A percentile compares a stretch with the other conserved stretches of the same genome.
Conservation (phyloP, 2,888 invertebrate genomes). For the Eupithecia subfuscata region DNA sequence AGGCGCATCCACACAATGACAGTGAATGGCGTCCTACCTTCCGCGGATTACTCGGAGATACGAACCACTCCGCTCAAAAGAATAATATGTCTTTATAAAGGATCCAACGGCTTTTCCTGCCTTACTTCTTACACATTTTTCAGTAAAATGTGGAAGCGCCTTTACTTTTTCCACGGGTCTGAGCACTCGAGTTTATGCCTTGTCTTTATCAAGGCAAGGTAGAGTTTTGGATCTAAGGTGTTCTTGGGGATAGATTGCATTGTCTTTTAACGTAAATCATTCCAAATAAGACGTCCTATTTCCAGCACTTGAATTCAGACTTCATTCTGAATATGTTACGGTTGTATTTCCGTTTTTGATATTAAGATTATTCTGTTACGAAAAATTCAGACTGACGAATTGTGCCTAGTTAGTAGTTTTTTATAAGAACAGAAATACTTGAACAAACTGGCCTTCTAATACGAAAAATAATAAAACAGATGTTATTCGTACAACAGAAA, state of each 20-base stretch:
- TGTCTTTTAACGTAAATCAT: conserved; percentile 79
- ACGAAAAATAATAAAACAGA: not conserved
- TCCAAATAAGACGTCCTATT: conserved; percentile 64
- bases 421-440: not conserved
- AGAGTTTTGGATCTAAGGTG: conserved; percentile 39
- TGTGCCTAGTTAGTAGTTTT: not conserved
- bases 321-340: conserved; percentile 44
- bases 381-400: not conserved
- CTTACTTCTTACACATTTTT: conserved; percentile 79
- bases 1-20: conserved; percentile 69
- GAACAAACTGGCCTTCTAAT: not conserved
- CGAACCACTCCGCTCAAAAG: conserved; percentile 78
- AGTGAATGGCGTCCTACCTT: conserved; percentile 78
- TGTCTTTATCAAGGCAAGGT: conserved; percentile 40
- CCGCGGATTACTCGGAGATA: conserved; percentile 74
- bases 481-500: not conserved
- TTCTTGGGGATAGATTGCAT: conserved; percentile 76
- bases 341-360: conserved; percentile 14
- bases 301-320: conserved; percentile 50
- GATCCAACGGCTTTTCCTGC: conserved; percentile 78
- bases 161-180: conserved; percentile 57
- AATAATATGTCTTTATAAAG: conserved; percentile 84
- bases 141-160: conserved; percentile 79
- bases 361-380: not conserved
- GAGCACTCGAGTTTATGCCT: conserved; percentile 47